Evolutionary conservation across 1,140 invertebrate species (phyloP).

Genomic region (Lutraria rhynchaena): DNA sequence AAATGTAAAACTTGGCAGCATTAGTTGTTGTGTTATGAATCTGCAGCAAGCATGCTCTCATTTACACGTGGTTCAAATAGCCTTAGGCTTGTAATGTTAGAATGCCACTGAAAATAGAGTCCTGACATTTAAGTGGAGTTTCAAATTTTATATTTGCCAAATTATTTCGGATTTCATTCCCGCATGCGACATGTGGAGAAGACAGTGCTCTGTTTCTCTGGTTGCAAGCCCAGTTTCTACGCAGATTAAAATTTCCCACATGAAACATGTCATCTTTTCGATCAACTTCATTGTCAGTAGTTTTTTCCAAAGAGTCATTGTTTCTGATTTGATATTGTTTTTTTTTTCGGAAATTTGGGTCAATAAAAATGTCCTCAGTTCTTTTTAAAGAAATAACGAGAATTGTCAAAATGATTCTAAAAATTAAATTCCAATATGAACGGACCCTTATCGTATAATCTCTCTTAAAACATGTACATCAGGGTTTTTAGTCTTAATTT

Average conservation of each 20-base stretch:
- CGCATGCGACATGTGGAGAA: not conserved
- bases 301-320: too few species aligned
- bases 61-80: not conserved
- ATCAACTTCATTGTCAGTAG: not conserved
- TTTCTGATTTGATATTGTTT: too few species aligned
- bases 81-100: slow-evolving; percentile 16
- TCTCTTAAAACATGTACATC: too few species aligned
- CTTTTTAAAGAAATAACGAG: too few species aligned
- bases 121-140: not conserved
- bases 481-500: too few species aligned
- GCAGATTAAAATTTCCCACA: not conserved
- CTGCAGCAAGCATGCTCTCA: too few species aligned
- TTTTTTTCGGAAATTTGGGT: too few species aligned
- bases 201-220: not conserved
- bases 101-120: slow-evolving; percentile 8
- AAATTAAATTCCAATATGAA: too few species aligned
- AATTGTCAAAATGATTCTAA: too few species aligned
- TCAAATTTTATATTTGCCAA: not conserved
- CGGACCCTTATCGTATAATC: too few species aligned
- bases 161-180: not conserved
- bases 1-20: not conserved
- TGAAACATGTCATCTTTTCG: not conserved
- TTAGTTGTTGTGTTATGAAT: too few species aligned
- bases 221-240: not conserved
- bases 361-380: too few species aligned